phyloP scores from a whole-genome alignment of 1,140 invertebrate genomes.

The Oedothorax gibbosus region DNA sequence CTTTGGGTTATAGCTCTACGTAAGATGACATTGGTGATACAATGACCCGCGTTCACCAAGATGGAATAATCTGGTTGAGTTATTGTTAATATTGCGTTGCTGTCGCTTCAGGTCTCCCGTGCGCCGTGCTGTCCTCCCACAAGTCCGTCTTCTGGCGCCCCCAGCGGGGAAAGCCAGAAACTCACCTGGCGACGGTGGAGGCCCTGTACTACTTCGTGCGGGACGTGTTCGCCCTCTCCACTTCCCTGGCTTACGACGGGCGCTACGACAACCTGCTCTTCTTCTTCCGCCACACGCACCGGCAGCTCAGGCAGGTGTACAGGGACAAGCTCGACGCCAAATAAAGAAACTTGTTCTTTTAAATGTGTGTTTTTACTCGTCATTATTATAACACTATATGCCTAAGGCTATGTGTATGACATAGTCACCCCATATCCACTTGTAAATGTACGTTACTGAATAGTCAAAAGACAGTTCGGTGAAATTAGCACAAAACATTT shows the following conservation, averaged over 20 bases:
- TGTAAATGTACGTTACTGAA: no score
- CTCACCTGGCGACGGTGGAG: conserved; percentile 93
- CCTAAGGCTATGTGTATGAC: no score
- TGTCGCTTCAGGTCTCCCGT: conserved; percentile 74
- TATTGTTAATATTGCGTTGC: not conserved
- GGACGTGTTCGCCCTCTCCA: conserved; percentile 80
- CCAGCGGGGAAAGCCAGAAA: conserved; percentile 89
- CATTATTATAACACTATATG: no score
- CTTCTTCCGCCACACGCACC: conserved; percentile 94
- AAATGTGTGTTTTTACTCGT: not conserved
- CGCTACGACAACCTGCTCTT: conserved; percentile 87
- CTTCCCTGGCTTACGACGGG: conserved; percentile 74
- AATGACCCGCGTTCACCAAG: no score
- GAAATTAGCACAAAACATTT: no score
- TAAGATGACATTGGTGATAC: no score
- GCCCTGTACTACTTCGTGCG: conserved; percentile 91
- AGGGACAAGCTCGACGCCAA: conserved; percentile 66
- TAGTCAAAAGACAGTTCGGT: no score
- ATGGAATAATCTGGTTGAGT: no score
- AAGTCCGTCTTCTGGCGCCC: conserved; percentile 95
- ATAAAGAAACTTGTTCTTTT: not conserved
- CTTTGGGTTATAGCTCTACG: no score
- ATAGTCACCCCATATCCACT: no score
- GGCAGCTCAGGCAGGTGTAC: conserved; percentile 88
- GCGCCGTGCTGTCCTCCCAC: conserved; percentile 82